Conservation (phyloP, 2,113 vertebrate genomes). For the Lepidothrix coronata region DNA sequence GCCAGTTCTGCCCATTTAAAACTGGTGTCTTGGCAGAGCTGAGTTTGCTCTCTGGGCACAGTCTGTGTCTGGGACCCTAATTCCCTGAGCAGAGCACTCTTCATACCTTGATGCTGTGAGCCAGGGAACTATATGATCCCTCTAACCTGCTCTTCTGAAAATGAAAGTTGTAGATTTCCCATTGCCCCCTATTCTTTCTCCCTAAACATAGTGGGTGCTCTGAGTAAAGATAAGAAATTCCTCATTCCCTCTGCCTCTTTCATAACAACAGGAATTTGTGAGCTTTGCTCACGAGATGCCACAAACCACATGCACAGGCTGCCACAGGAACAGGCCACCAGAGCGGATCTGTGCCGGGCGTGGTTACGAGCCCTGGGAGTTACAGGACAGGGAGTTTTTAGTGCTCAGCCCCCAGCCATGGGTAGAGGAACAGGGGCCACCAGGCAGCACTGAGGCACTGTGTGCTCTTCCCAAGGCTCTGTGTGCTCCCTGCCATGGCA, state of each 20-base stretch:
- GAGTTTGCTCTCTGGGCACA: not conserved
- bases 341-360: not conserved
- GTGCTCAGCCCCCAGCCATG: not conserved
- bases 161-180: not conserved
- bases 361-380: not conserved
- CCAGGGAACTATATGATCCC: not conserved
- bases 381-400: not conserved
- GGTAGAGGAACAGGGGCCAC: not conserved
- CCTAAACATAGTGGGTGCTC: not conserved
- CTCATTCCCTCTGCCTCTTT: not conserved
- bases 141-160: not conserved
- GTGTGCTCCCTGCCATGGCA: not conserved
- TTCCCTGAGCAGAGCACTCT: rapidly evolving
- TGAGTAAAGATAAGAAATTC: not conserved
- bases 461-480: not conserved
- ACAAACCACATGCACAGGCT: not conserved
- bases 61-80: not conserved
- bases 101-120: too few species aligned
- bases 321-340: not conserved
- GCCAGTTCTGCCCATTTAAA: not conserved
- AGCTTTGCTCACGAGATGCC: not conserved
- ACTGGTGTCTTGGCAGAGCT: not conserved
- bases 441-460: rapidly evolving
- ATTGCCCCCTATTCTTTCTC: not conserved
- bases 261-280: not conserved